Conservation (phyloP, 1,140 invertebrate species). For the Coenobita brevimanus region DNA sequence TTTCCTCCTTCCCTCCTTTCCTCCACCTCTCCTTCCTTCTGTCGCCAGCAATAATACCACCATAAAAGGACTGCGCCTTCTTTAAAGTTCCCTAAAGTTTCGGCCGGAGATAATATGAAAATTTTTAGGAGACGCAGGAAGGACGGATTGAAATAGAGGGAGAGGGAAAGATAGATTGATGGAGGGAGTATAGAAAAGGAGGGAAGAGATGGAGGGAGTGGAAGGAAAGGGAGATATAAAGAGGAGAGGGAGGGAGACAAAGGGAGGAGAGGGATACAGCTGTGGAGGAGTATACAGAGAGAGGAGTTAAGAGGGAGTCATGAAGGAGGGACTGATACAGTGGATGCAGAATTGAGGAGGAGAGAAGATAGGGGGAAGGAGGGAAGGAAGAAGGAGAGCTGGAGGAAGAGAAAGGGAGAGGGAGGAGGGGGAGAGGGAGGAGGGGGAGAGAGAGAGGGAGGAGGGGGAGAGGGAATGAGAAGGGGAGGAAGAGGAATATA, state of each 20-base stretch:
- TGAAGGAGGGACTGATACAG: background rate
- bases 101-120: background rate
- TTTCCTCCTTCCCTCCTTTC: background rate
- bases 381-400: background rate
- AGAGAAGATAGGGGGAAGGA: background rate
- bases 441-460: no score
- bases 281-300: background rate
- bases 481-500: slow-evolving; percentile 1
- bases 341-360: background rate
- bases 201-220: slow-evolving; percentile 1
- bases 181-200: background rate
- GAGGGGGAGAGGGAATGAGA: background rate
- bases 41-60: background rate
- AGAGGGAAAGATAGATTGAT: background rate
- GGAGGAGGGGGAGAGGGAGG: background rate
- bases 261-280: background rate
- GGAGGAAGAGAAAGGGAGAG: background rate
- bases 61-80: background rate
- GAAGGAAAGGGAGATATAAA: background rate
- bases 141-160: background rate
- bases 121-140: background rate
- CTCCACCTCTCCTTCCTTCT: background rate
- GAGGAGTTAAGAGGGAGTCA: background rate
- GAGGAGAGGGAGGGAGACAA: background rate
- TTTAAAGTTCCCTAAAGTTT: background rate